Conservation (phyloP, 2,113 vertebrate genomes). For the Dasyprocta punctata region DNA sequence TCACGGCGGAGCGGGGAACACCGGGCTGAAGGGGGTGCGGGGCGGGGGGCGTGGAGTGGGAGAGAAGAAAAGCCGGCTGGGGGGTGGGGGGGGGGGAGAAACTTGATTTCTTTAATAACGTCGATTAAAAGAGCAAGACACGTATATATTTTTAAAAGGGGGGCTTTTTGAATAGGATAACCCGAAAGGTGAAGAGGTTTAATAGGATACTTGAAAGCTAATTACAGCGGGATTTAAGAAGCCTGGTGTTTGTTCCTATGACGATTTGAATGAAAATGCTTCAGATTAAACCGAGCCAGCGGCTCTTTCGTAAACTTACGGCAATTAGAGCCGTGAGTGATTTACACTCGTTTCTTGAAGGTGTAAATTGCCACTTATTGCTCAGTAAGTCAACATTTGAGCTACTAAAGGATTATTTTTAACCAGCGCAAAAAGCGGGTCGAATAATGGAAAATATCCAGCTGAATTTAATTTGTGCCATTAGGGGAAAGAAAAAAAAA, state of each 20-base stretch:
- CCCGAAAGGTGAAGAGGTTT: conserved; percentile 90
- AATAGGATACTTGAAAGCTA: conserved; percentile 92
- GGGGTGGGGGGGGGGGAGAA: conserved; percentile 77
- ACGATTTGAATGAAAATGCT: conserved; percentile 89
- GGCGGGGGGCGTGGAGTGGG: background rate
- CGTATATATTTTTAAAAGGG: conserved; percentile 82
- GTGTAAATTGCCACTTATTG: conserved; percentile 83
- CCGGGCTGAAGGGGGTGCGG: conserved; percentile 57
- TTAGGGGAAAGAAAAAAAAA: conserved; percentile 65
- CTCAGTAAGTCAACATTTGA: conserved; percentile 80
- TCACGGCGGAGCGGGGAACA: conserved; percentile 84
- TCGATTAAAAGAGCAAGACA: conserved; percentile 89
- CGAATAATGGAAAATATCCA: conserved; percentile 78
- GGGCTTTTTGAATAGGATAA: conserved; percentile 84
- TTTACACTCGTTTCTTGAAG: conserved; percentile 80
- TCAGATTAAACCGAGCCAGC: conserved; percentile 82
- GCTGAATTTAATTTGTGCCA: conserved; percentile 82
- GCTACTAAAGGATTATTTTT: conserved; percentile 78
- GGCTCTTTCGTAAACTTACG: conserved; percentile 76
- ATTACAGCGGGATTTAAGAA: conserved; percentile 87
- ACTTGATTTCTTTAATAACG: conserved; percentile 91
- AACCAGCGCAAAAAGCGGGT: conserved; percentile 65
- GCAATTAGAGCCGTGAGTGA: conserved; percentile 83
- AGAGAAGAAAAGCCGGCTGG: conserved; percentile 66
- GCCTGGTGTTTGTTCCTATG: conserved; percentile 83